Base-by-base conservation (phyloP, 1,140 invertebrate species). In the Callitettix versicolor region DNA sequence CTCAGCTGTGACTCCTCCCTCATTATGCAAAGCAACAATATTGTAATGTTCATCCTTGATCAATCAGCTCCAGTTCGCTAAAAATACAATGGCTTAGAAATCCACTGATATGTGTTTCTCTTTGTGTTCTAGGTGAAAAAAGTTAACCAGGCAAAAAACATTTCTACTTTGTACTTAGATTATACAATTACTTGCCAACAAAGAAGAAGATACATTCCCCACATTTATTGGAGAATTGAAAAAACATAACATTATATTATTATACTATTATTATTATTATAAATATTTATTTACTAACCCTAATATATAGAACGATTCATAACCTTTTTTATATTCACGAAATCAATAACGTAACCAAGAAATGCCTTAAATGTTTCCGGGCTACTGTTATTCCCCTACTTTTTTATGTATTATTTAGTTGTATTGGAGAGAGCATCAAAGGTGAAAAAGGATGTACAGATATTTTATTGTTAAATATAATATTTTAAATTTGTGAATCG, bases 391-490 rank as follows among this genome's bases (percentile, higher is more conserved):
- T 26, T 30, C 15, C 46, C 21, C 22, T 48, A 30, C 22, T 26
- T n/a, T 30, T n/a, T 22, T 48, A 30, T 12, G 46, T 48, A 30
- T 30, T n/a, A 6, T 30, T 36, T 18, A 51, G 12, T 36, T 38
- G 6, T 51, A 34, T 36, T 36, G 30, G 36, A 34, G 24, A 9
- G 22, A 30, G 30, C 9, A 2, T 3, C 20, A 30, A 51, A 18
- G 30, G 21, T 36, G 34, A 36, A 36, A 51, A 36, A 30, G 33
- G 22, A 49, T 20, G 15, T 49, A 36, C 30, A 36, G 36, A 51
- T 51, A 30, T 51, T 51, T 38, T 38, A 51, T 20, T 51, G 18
- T 38, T 36, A 34, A 51, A 51, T 51, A 51, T 51, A 51, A 51
- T 51, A 51, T 51, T 51, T 51, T 17, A 51, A 21, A 36, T 51